Conservation (phyloP, 2,797 vertebrate genomes). For the Enteromius trimaculatus region DNA sequence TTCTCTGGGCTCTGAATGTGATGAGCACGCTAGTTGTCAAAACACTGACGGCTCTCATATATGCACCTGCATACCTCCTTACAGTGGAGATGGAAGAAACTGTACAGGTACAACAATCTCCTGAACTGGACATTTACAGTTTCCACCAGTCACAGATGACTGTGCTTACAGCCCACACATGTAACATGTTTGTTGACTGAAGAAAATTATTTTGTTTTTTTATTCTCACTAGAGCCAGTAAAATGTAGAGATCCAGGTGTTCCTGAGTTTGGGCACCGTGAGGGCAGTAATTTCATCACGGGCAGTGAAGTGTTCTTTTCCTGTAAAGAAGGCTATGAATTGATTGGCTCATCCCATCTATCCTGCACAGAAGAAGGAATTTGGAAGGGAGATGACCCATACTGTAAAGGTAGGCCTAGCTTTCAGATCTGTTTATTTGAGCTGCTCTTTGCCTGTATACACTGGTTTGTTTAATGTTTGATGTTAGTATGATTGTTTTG, state of each 20-base stretch:
- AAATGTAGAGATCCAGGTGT: conserved; percentile 85
- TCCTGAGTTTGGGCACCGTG: conserved; percentile 84
- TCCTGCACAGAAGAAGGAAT: conserved; percentile 83
- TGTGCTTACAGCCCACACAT: background rate
- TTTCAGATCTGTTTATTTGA: background rate
- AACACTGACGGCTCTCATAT: conserved; percentile 94
- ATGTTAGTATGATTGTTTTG: background rate
- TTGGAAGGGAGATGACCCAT: conserved; percentile 80
- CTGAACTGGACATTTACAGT: background rate
- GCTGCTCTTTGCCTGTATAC: background rate
- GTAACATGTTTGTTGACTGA: background rate
- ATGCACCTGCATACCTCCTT: conserved; percentile 88
- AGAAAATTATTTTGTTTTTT: background rate
- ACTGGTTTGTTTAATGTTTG: background rate
- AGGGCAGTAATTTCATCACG: conserved; percentile 81
- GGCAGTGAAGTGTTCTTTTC: conserved; percentile 83
- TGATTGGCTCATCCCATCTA: conserved; percentile 78
- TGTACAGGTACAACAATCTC: conserved; percentile 84
- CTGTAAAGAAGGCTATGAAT: conserved; percentile 84
- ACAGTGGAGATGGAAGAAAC: conserved; percentile 92
- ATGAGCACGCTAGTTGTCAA: conserved; percentile 86
- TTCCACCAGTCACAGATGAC: background rate
- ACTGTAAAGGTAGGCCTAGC: conserved; percentile 85
- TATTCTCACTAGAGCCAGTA: conserved; percentile 81
- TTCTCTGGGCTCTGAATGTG: conserved; percentile 92